Percentiles rank a stretch among this genome's conserved stretches.
These are phyloP conservation scores for Chalcosyrphus nemorum DNA, from an alignment of 2,888 invertebrate genomes.

Conservation along the genomic window DNA sequence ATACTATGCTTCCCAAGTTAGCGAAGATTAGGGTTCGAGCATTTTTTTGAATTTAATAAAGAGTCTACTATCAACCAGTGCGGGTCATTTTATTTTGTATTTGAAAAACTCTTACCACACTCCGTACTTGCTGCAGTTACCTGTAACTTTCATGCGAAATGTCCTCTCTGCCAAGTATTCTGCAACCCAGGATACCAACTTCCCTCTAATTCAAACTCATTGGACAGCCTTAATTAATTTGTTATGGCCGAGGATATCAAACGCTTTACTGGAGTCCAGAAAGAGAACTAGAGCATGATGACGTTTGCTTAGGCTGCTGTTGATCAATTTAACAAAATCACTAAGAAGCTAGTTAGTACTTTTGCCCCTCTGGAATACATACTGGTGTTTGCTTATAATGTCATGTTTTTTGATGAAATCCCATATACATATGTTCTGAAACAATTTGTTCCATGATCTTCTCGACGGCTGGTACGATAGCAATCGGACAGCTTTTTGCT, in stretches of 20 bases:
- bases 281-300: no score
- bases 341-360: not conserved
- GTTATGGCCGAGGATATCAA: not conserved
- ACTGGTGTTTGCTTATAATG: not conserved
- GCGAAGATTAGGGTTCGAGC: no score
- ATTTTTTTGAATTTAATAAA: no score
- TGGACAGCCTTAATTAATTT: not conserved
- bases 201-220: not conserved
- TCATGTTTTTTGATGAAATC: not conserved
- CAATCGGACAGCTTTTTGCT: no score
- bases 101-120: not conserved
- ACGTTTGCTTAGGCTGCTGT: not conserved
- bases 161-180: not conserved
- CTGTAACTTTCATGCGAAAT: no score
- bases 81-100: no score
- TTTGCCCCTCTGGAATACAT: not conserved
- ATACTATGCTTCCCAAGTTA: no score
- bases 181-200: not conserved
- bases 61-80: no score
- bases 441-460: no score
- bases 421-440: not conserved
- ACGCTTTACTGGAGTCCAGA: not conserved
- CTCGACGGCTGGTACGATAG: no score
- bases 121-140: not conserved
- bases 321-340: not conserved